Base-by-base conservation (phyloP, 2,888 invertebrate genomes). In the Aethes cnicana region DNA sequence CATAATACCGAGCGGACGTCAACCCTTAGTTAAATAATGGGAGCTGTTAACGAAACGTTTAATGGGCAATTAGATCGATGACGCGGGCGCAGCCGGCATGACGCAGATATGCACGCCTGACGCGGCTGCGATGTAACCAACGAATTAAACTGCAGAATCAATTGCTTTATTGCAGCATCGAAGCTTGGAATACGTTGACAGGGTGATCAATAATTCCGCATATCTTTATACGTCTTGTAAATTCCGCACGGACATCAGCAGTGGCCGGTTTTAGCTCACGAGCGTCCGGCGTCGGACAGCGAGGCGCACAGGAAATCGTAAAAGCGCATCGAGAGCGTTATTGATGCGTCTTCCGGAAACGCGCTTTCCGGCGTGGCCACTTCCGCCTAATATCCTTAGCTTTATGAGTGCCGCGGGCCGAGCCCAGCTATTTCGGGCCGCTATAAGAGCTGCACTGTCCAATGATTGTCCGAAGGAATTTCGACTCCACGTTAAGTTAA, bases 271-370 rank as follows among this genome's bases (percentile, higher is more conserved):
- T 70, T 68, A 72, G 71, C 63, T 59, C 21, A 14, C 59, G 56
- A 49, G 52, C 61, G 59, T 53, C 55, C 59, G 62, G 47, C 50
- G 49, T 48, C 53, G 56, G 64, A 61, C 62, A 69, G 68, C 37
- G 18, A 8, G 32, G 46, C 79, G 72, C 72, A 73, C 84, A 83
- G 88, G 89, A 88, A 87, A 83, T 84, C 82, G 79, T 88, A 86
- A 88, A 86, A 81, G 81, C 82, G 76, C 84, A 84, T 82, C 78
- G 81, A 80, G 81, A 84, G 75, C 77, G 71, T 64, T 70, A 68
- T 58, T 63, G 66, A 64, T 71, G 74, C 81, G 79, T 84, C 87
- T 84, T 87, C 85, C 85, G 84, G 83, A 72, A 69, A 66, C 64
- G 71, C 70, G 78, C 68, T 81, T 81, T 82, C 83, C 82, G 82